A percentile compares a stretch with the other conserved stretches of the same genome.
phyloP scores from a whole-genome alignment of 1,140 invertebrate genomes.

The Trichonephila clavipes region DNA sequence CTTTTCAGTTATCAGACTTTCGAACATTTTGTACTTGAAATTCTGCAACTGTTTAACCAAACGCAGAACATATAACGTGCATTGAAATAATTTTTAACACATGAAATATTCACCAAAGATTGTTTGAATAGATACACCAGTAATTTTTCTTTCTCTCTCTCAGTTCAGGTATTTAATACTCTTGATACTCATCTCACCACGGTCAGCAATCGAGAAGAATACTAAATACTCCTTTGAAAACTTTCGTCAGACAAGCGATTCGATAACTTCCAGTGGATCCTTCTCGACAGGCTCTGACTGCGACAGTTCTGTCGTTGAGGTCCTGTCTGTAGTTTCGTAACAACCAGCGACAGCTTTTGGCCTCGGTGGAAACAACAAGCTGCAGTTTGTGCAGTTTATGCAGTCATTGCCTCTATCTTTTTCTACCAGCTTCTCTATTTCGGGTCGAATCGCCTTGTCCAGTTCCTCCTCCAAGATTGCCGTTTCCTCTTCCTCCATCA shows the following conservation, averaged over 20 bases:
- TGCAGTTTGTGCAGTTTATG: constrained; percentile 69
- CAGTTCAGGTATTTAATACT: no score
- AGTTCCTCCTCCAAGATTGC: constrained; percentile 47
- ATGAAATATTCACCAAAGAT: no score
- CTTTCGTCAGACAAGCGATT: background rate
- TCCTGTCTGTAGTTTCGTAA: background rate
- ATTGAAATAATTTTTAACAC: no score
- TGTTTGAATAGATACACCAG: no score
- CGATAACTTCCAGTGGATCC: background rate
- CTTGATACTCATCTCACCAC: background rate
- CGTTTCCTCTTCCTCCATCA: background rate
- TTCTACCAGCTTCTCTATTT: constrained; percentile 55
- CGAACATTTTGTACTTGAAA: background rate
- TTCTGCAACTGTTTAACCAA: background rate
- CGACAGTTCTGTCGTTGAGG: constrained; percentile 60
- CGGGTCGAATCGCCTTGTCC: constrained; percentile 56
- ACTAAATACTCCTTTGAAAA: background rate
- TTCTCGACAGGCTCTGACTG: constrained; percentile 8
- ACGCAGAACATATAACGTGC: background rate
- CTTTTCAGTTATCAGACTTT: background rate
- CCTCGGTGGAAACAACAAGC: constrained; percentile 44
- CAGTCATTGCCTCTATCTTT: constrained; percentile 35
- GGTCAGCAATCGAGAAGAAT: background rate
- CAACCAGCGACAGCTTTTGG: background rate
- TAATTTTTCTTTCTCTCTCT: no score